A percentile compares a stretch with the other conserved stretches of the same genome.
phyloP scores from a whole-genome alignment of 2,888 invertebrate genomes.

The Ommatoiulus sabulosus region DNA sequence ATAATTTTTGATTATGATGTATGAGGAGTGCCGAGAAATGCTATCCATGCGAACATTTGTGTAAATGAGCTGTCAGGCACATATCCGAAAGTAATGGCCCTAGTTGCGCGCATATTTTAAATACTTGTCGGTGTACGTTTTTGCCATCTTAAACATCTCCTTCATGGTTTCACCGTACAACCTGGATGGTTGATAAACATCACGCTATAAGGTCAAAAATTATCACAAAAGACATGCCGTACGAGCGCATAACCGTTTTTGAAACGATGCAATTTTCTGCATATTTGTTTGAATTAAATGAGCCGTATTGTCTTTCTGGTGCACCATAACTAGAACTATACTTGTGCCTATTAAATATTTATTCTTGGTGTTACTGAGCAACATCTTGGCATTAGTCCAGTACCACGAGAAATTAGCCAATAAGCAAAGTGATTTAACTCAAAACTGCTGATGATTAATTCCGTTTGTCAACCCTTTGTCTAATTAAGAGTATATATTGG shows the following conservation, averaged over 20 bases:
- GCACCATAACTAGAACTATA: no score
- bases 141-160: background rate
- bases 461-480: no score
- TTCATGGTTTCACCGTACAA: background rate
- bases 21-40: background rate
- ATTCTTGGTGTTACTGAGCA: no score
- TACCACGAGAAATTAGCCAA: no score
- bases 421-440: no score
- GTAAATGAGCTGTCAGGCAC: slow-evolving; percentile 19
- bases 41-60: slow-evolving; percentile 1
- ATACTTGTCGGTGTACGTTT: background rate
- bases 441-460: no score
- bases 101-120: background rate
- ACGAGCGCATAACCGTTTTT: background rate
- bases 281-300: no score
- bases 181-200: background rate
- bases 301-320: no score
- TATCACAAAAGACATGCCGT: background rate
- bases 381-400: no score
- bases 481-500: no score
- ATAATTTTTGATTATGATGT: slow-evolving; percentile 23
- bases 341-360: no score
- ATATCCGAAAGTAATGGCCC: background rate
- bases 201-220: background rate
- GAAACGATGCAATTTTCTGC: no score